These are phyloP conservation scores for Megalurothrips usitatus DNA, from an alignment of 2,888 invertebrate genomes.

Conservation along the genomic window DNA sequence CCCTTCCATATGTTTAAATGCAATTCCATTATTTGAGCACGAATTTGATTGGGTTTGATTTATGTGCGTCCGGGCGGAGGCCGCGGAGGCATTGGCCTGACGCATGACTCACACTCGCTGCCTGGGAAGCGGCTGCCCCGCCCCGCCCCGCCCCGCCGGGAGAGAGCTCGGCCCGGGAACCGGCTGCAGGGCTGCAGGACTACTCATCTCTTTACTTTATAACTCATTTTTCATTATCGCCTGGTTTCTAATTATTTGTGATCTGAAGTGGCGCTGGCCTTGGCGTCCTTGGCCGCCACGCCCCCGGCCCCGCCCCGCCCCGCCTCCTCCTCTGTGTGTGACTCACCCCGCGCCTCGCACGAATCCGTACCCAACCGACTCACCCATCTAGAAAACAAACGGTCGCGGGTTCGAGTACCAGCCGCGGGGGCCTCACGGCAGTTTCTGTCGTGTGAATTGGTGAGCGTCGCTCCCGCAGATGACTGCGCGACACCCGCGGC, in stretches of 20 bases:
- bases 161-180: not conserved
- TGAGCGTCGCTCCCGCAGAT: not conserved
- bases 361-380: not conserved
- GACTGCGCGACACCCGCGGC: not conserved
- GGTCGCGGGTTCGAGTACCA: no score
- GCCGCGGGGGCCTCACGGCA: no score
- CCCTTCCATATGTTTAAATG: no score
- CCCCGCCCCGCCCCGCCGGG: not conserved
- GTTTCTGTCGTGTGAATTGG: no score
- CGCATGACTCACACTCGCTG: slow-evolving; percentile 1
- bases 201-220: slow-evolving; percentile 22
- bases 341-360: not conserved
- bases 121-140: not conserved
- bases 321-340: not conserved
- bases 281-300: slow-evolving; percentile 8
- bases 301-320: not conserved
- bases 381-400: not conserved
- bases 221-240: slow-evolving; percentile 26
- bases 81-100: not conserved
- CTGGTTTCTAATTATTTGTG: slow-evolving; percentile 25
- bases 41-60: no score
- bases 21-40: no score
- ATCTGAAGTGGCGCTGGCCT: slow-evolving; percentile 12
- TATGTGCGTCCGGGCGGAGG: not conserved
- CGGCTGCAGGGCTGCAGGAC: not conserved